A percentile compares a stretch with the other conserved stretches of the same genome.
Evolutionary conservation across 2,797 vertebrate genomes (phyloP).

Genomic region (Trachurus trachurus): DNA sequence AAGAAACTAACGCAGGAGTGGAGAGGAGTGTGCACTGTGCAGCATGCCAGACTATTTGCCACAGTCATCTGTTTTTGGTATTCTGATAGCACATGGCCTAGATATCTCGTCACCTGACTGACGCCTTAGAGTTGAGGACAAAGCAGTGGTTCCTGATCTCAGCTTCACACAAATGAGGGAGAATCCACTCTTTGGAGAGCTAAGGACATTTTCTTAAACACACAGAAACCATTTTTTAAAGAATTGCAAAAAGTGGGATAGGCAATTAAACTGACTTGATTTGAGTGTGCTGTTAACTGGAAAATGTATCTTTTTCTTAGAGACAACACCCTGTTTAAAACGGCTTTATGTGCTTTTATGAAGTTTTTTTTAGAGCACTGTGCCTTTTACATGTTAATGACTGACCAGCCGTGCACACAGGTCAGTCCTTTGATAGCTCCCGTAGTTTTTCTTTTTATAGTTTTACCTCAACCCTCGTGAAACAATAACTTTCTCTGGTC

Average conservation of each 20-base stretch:
- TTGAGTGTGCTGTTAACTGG: neutral
- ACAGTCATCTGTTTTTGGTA: constrained; percentile 53
- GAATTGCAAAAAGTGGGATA: neutral
- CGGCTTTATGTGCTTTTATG: constrained; percentile 13
- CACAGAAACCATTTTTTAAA: neutral
- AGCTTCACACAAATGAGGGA: neutral
- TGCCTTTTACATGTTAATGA: constrained; percentile 32
- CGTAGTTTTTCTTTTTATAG: neutral
- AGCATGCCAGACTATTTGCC: constrained; percentile 6
- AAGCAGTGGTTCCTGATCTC: constrained; percentile 21
- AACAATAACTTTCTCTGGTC: constrained; percentile 21
- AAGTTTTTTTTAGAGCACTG: constrained; percentile 23
- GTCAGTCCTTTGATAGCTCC: constrained; percentile 1
- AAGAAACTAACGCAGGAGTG: neutral
- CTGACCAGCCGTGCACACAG: constrained; percentile 27
- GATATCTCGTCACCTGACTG: constrained; percentile 51
- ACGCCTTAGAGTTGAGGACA: constrained; percentile 23
- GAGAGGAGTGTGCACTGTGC: neutral
- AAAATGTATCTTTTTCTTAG: neutral
- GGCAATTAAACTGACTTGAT: neutral
- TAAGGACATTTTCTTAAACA: no score
- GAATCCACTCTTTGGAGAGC: neutral
- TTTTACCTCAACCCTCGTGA: constrained; percentile 22
- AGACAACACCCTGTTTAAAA: constrained; percentile 7
- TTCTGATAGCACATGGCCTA: constrained; percentile 39